Percentiles rank a stretch among this genome's conserved stretches.
Evolutionary conservation across 2,797 vertebrate genomes (phyloP).

Genomic region (Pseudochromis fuscus): DNA sequence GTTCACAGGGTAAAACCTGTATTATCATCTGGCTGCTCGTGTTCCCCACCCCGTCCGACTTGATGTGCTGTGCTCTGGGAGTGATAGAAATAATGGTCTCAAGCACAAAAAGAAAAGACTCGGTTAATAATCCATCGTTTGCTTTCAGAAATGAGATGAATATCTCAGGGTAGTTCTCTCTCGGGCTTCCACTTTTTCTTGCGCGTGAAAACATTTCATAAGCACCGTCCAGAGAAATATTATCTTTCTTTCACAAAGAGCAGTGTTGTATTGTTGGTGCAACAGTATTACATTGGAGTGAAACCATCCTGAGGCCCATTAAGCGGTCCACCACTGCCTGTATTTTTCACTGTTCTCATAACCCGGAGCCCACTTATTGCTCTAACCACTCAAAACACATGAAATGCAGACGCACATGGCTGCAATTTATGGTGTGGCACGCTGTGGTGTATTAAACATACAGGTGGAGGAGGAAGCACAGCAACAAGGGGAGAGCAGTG

Average conservation of each 20-base stretch:
- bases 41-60: neutral
- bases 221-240: conserved; percentile 35
- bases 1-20: neutral
- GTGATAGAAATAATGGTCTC: neutral
- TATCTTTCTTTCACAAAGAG: conserved; percentile 23
- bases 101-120: conserved; percentile 2
- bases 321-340: conserved; percentile 41
- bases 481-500: conserved; percentile 7
- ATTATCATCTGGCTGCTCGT: neutral
- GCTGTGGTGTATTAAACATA: conserved; percentile 44
- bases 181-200: conserved; percentile 4
- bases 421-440: conserved; percentile 36
- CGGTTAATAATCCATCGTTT: neutral
- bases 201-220: conserved; percentile 18
- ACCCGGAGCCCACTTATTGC: conserved; percentile 57
- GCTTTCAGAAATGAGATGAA: neutral
- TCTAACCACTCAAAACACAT: conserved; percentile 46
- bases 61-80: neutral
- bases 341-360: conserved; percentile 59
- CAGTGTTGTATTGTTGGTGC: conserved; percentile 13
- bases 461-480: conserved; percentile 32
- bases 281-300: conserved; percentile 35
- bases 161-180: conserved; percentile 2
- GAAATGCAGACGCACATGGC: conserved; percentile 44
- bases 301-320: conserved; percentile 52